Conservation (phyloP, 2,888 invertebrate genomes). For the Oscheius sp. region DNA sequence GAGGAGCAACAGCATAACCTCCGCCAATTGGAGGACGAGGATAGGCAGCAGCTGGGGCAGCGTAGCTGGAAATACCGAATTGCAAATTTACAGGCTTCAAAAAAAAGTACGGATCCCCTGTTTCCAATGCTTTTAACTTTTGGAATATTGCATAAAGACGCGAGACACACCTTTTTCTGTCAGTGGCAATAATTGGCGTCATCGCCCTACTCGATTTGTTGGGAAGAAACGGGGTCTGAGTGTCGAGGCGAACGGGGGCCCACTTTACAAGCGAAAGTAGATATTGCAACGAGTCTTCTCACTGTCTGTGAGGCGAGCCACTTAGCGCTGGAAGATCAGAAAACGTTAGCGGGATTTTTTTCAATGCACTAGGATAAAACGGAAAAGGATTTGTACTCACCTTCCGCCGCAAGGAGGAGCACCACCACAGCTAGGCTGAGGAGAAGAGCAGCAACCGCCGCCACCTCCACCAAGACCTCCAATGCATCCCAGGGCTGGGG, state of each 20-base stretch:
- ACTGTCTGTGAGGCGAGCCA: neutral
- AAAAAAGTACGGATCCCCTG: neutral
- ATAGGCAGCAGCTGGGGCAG: conserved; percentile 29
- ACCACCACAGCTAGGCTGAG: conserved; percentile 46
- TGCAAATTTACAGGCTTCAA: neutral
- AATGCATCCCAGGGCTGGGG: conserved; percentile 50
- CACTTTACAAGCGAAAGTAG: too few species aligned
- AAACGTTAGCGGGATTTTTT: neutral
- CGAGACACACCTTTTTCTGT: neutral
- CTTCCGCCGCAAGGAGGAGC: conserved; percentile 49
- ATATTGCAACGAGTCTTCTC: neutral
- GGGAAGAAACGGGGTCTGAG: too few species aligned
- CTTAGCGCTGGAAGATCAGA: neutral
- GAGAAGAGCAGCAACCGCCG: conserved; percentile 45
- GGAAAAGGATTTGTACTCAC: neutral
- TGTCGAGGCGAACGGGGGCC: too few species aligned
- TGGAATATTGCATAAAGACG: neutral
- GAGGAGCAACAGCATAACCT: conserved; percentile 13
- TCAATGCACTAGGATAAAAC: too few species aligned
- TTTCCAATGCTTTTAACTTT: neutral
- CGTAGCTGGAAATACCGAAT: conserved; percentile 23
- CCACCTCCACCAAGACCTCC: conserved; percentile 46
- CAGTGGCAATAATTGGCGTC: too few species aligned
- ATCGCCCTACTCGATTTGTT: too few species aligned
- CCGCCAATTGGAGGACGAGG: conserved; percentile 36